Conservation (phyloP, 35 echinoderm and acorn worm genomes). For the Ophiothrix spiculata region DNA sequence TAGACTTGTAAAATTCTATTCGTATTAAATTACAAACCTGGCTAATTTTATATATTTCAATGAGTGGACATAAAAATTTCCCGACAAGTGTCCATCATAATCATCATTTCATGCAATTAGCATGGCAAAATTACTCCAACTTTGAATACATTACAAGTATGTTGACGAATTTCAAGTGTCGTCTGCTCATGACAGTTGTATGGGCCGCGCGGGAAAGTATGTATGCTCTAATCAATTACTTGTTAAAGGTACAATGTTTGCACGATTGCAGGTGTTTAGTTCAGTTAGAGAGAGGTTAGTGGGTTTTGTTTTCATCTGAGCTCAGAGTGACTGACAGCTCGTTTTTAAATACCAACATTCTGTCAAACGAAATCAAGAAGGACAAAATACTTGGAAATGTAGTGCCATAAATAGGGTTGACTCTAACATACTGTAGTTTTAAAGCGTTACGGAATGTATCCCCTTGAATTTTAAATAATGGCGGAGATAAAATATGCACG, state of each 20-base stretch:
- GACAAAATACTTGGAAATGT: too few species aligned
- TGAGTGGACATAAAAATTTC: too few species aligned
- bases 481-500: too few species aligned
- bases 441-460: too few species aligned
- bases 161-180: neutral
- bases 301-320: neutral
- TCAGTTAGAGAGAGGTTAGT: neutral
- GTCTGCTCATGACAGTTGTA: conserved; percentile 4
- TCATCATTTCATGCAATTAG: neutral
- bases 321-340: neutral
- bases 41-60: too few species aligned
- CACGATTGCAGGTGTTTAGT: conserved; percentile 14
- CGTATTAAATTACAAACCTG: too few species aligned
- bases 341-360: conserved; percentile 9
- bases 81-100: too few species aligned
- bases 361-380: neutral
- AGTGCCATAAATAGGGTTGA: too few species aligned
- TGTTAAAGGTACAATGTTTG: neutral
- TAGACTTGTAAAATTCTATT: too few species aligned
- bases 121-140: neutral
- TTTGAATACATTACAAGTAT: conserved; percentile 2
- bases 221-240: conserved; percentile 11
- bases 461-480: too few species aligned
- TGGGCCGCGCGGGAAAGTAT: conserved; percentile 2
- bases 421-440: too few species aligned